Percentiles rank a stretch among this genome's conserved stretches.
phyloP scores from a whole-genome alignment of 2,113 vertebrate genomes.

The Pachypanchax playfairii region DNA sequence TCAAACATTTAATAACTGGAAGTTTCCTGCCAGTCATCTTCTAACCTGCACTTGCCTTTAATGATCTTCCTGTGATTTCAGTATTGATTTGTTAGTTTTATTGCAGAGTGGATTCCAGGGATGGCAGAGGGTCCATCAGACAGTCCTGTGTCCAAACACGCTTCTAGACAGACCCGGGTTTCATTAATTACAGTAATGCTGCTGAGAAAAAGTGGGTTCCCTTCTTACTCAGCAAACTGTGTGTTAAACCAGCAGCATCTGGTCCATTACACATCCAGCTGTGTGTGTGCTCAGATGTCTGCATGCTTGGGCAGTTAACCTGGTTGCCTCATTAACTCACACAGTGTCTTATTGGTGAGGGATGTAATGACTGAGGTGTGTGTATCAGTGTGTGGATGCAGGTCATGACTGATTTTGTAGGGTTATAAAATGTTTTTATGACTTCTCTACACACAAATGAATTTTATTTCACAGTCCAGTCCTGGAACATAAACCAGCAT shows the following conservation, averaged over 20 bases:
- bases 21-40: background rate
- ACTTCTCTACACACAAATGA: constrained; percentile 49
- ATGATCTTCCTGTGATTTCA: background rate
- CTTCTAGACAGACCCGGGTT: constrained; percentile 41
- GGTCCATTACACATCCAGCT: constrained; percentile 56
- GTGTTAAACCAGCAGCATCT: constrained; percentile 55
- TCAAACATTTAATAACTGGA: no score
- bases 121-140: constrained; percentile 28
- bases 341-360: constrained; percentile 33
- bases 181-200: constrained; percentile 59
- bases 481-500: constrained; percentile 35
- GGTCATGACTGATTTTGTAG: constrained; percentile 36
- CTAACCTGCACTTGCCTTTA: constrained; percentile 3
- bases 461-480: constrained; percentile 46
- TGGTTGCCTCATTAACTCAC: constrained; percentile 56
- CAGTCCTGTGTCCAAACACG: constrained; percentile 48
- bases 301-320: constrained; percentile 46
- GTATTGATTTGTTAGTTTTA: constrained; percentile 27
- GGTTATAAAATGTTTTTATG: constrained; percentile 47
- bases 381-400: constrained; percentile 23
- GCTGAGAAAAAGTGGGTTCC: constrained; percentile 46
- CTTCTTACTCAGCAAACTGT: constrained; percentile 43
- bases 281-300: constrained; percentile 37
- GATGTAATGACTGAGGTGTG: constrained; percentile 40
- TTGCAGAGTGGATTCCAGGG: constrained; percentile 15